A percentile compares a stretch with the other conserved stretches of the same genome.
Evolutionary conservation across 2,888 invertebrate species (phyloP).

Genomic region (Lasioglossum calceatum): DNA sequence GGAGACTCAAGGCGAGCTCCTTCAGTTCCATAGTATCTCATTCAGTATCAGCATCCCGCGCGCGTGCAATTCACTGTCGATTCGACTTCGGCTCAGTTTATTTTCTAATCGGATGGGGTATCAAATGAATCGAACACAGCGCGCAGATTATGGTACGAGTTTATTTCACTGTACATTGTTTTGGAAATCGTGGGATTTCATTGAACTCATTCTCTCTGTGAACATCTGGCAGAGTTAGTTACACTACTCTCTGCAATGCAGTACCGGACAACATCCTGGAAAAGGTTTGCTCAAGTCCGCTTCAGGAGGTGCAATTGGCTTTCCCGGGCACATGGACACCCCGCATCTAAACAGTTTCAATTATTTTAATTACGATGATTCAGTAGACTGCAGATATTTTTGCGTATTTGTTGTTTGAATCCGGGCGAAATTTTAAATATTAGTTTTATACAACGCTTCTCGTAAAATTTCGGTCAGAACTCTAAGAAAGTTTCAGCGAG

Average conservation of each 20-base stretch:
- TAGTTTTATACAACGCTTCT: no score
- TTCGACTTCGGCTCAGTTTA: neutral
- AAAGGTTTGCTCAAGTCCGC: conserved; percentile 49
- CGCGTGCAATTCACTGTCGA: neutral
- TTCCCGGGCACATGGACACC: no score
- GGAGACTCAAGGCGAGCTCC: conserved; percentile 68
- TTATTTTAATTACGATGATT: neutral
- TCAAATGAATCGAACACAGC: conserved; percentile 17
- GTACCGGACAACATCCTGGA: conserved; percentile 66
- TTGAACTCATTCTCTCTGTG: neutral
- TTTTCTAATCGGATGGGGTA: conserved; percentile 6
- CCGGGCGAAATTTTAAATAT: neutral
- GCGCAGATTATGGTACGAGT: neutral
- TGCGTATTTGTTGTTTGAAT: neutral
- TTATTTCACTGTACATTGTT: conserved; percentile 2
- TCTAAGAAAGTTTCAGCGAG: neutral
- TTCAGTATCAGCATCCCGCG: conserved; percentile 15
- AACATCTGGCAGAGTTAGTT: neutral
- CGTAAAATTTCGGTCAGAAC: no score
- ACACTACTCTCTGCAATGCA: conserved; percentile 48
- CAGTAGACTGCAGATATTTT: neutral
- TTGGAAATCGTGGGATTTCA: neutral
- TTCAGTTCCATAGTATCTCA: conserved; percentile 57
- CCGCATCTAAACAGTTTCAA: conserved; percentile 46
- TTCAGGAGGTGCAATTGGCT: no score